Base-by-base conservation (phyloP, 53 echinoderm and acorn worm genomes). In the Echinometra lucunter region DNA sequence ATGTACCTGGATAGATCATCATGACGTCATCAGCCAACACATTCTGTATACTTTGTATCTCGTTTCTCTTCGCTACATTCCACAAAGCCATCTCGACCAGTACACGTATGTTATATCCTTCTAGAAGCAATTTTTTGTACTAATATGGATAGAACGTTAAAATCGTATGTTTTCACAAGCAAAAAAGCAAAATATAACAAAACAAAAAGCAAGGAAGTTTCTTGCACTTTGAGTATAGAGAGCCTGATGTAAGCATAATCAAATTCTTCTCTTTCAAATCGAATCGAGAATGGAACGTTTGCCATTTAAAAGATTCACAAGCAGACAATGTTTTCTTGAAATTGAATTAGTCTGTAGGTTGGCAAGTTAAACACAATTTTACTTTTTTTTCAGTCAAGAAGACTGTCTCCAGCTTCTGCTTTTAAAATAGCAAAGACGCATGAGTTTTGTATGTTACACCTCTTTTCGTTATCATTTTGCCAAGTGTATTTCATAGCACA, bases 71-170 rank as follows among this genome's bases (percentile, higher is more conserved):
- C 44, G 58, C 85, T 44, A 83, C 94, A 94, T 94, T 94, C 94
- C 94, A 63, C 44, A 37, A 21, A 6, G 94, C 58, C 15, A 58
- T 40, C 55, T 56, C 75, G n/a, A 75, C 80, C 85, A 94, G 94
- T 94, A 94, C 94, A 63, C 94, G 94, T 94, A 85, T 58, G 94
- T 94, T 44, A n/a, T n/a, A 85, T 49, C 85, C 16, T 85, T 47
- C 85, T 53, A 28, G 13, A 42, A 11, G 49, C 45, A 85, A 28
- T n/a, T 49, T 0, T 49, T 85, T 49, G 53, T 37, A 47, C 85
- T 53, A 28, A 85, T 53, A 85, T 85, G 85, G 30, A 15, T 85
- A 0, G 85, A 85, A 49, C 49, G 28, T 85, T 85, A 18, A 53
- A 53, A 85, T 85, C n/a, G 85, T 30, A 85, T 49, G 7, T 85